Evolutionary conservation across 2,888 invertebrate genomes (phyloP).

Genomic region (Gastracanthus pulcherrimus): DNA sequence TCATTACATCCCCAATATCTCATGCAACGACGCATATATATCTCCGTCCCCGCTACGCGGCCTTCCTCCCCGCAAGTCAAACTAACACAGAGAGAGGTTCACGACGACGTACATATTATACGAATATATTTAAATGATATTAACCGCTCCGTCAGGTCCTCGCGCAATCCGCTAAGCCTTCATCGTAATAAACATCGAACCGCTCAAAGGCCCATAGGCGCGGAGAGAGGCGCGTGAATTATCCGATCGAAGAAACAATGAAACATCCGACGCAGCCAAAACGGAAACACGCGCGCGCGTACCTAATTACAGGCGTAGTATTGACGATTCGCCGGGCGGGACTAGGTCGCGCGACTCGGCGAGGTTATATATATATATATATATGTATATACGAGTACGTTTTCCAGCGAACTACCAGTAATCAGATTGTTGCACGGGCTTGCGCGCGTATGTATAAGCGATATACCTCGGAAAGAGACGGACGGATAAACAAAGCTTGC

Average conservation of each 20-base stretch:
- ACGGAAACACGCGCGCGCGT: background rate
- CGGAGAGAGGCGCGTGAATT: background rate
- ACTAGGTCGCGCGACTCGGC: background rate
- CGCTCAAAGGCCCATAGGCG: slow-evolving; percentile 5
- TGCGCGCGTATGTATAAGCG: background rate
- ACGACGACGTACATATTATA: no score
- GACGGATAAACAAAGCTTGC: slow-evolving; percentile 27
- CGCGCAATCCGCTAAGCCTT: background rate
- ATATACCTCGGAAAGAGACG: slow-evolving; percentile 6
- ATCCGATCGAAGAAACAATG: slow-evolving; percentile 39
- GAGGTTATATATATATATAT: no score
- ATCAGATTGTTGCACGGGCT: slow-evolving; percentile 15
- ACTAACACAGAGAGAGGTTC: no score
- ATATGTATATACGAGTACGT: background rate
- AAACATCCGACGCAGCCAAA: background rate
- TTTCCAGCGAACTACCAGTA: slow-evolving; percentile 22
- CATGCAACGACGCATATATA: background rate
- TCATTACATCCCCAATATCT: background rate
- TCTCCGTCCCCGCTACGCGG: background rate
- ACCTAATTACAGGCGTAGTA: slow-evolving; percentile 21
- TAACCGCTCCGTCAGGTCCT: background rate
- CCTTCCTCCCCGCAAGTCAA: background rate
- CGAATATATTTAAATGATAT: slow-evolving; percentile 5
- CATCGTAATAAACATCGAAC: background rate
- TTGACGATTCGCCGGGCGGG: slow-evolving; percentile 1